Evolutionary conservation across 1,140 invertebrate genomes (phyloP), one percentile per base, ranked within the genome.

Genomic region (Lepidurus arcticus): DNA sequence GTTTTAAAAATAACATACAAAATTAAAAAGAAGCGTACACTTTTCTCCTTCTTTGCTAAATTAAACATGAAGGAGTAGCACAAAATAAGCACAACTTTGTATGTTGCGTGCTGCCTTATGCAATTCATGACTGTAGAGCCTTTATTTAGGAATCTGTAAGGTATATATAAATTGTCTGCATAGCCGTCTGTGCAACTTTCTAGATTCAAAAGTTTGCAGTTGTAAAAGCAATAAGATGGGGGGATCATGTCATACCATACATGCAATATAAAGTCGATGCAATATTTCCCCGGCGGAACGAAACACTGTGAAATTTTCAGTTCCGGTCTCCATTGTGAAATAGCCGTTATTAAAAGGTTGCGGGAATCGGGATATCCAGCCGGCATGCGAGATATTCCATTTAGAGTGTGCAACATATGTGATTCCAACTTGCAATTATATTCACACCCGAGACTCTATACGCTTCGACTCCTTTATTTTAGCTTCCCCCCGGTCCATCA

Each of bases 231-330:
- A 65, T 65, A 65, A 65, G 21, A 65, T 65, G 21, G 21, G 53
- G 13, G 21, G 8, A 5, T 10, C 47, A 34, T 34, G 4, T 34
- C 34, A 34, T 34, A 34, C 34, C 34, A 34, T 34, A 34, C 34
- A 34, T 34, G 34, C 34, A 34, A 34, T 65, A 65, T 21, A 65
- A 65, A n/a, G 53, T 65, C 53, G 34, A 65, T 65, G 53, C 21
- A 65, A 21, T 13, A 65, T 65, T 65, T 65, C 53, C 53, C 53
- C 53, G 21, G 53, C 53, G 53, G 16, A 65, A 65, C 53, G 53
- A 65, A 65, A 21, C 9, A 8, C 9, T 65, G 53, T 65, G 53
- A 65, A 65, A 65, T 65, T 21, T 65, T 21, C 53, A 65, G 53
- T 65, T 65, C 53, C 53, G 53, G 53, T 65, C 53, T 65, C 9